Evolutionary conservation across 2,888 invertebrate genomes (phyloP).

Genomic region (Monopis laevigella): DNA sequence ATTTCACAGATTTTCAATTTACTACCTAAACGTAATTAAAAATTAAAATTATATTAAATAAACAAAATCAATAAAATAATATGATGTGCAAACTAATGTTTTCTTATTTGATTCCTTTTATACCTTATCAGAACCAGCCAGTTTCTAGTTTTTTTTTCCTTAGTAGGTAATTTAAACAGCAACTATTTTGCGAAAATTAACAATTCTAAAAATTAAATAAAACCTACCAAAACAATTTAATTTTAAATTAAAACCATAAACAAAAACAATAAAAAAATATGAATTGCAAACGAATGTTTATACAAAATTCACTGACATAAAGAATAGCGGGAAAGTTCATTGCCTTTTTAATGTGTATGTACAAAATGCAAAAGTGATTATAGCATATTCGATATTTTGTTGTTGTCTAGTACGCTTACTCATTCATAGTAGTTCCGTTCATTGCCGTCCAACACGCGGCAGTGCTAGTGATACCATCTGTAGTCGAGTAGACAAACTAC

Average conservation of each 20-base stretch:
- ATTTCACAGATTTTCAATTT: too few species aligned
- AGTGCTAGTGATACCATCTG: conserved; percentile 35
- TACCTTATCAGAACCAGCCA: too few species aligned
- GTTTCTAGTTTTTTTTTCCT: too few species aligned
- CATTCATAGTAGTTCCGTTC: conserved; percentile 8
- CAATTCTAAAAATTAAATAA: background rate
- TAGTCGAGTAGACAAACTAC: conserved; percentile 47
- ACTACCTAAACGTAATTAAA: too few species aligned
- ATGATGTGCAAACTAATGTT: too few species aligned
- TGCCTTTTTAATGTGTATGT: conserved; percentile 5
- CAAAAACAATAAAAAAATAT: background rate
- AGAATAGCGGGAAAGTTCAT: conserved; percentile 2
- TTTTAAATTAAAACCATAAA: conserved; percentile 1
- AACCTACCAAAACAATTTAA: too few species aligned
- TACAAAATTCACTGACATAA: too few species aligned
- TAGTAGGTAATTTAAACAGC: too few species aligned
- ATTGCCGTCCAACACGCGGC: conserved; percentile 25
- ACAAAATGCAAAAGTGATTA: conserved; percentile 9
- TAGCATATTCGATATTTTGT: conserved; percentile 3
- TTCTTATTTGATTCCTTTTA: too few species aligned
- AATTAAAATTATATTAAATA: too few species aligned
- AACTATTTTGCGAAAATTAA: background rate
- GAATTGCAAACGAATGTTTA: too few species aligned
- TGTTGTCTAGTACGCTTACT: background rate
- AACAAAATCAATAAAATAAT: too few species aligned